These are phyloP conservation scores for Clusia tigrina DNA, from an alignment of 2,888 invertebrate species.

Conservation along the genomic window DNA sequence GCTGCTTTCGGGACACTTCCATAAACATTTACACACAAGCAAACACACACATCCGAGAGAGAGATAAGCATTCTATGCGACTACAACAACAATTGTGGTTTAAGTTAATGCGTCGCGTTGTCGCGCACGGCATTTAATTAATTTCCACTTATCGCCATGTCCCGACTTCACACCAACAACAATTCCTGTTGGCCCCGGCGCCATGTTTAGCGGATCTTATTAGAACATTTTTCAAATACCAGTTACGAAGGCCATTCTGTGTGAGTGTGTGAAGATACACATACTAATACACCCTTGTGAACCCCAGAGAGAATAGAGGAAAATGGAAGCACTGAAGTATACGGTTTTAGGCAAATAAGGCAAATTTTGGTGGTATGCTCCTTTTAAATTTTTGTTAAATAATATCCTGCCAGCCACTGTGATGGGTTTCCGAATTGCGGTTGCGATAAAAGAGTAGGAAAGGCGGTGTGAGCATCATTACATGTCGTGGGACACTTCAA, in stretches of 20 bases:
- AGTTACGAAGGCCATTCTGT: neutral
- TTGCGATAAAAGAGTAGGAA: too few relatives aligned
- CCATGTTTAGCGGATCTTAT: slow-evolving; percentile 12
- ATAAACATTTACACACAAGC: neutral
- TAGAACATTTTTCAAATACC: slow-evolving; percentile 11
- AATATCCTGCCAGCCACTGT: too few relatives aligned
- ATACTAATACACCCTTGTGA: neutral
- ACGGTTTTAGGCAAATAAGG: too few relatives aligned
- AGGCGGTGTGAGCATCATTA: too few relatives aligned
- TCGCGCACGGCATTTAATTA: slow-evolving; percentile 53
- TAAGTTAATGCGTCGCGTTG: neutral
- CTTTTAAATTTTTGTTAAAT: too few relatives aligned
- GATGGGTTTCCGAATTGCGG: too few relatives aligned
- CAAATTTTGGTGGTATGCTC: too few relatives aligned
- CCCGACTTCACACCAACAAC: neutral
- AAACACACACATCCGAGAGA: neutral
- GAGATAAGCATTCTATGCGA: too few relatives aligned
- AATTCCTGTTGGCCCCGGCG: neutral
- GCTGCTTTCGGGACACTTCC: neutral
- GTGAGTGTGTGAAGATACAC: neutral
- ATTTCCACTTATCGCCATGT: slow-evolving; percentile 56
- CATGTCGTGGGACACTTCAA: too few relatives aligned
- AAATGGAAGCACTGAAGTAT: neutral
- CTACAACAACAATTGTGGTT: neutral
- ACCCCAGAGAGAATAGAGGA: neutral